Evolutionary conservation across 2,888 invertebrate genomes (phyloP).

Genomic region (Pyrocoelia pectoralis): DNA sequence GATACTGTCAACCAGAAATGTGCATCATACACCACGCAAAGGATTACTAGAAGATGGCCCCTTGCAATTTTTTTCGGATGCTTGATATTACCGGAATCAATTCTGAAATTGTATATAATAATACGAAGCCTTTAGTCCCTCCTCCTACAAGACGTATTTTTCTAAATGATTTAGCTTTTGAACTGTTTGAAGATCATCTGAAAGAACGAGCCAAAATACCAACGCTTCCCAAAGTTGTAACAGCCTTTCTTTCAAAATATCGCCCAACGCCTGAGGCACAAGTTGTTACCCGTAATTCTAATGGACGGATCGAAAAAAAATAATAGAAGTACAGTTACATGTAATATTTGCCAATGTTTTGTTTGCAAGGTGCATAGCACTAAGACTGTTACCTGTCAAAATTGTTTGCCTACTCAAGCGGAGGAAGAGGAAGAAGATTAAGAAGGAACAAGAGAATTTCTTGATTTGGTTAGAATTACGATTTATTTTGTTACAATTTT

Average conservation of each 20-base stretch:
- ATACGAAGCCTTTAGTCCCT: background rate
- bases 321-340: slow-evolving; percentile 1
- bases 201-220: slow-evolving; percentile 10
- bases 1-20: slow-evolving; percentile 22
- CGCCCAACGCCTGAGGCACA: background rate
- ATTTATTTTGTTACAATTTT: too few relatives aligned
- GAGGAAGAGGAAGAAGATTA: too few relatives aligned
- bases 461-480: too few relatives aligned
- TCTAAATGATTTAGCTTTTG: background rate
- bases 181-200: slow-evolving; percentile 1
- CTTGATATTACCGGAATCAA: slow-evolving; percentile 9
- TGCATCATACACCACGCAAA: slow-evolving; percentile 5
- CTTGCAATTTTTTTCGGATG: slow-evolving; percentile 9
- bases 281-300: background rate
- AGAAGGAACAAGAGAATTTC: too few relatives aligned
- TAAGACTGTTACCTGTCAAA: slow-evolving; percentile 5
- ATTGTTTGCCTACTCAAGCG: slow-evolving; percentile 5
- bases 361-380: slow-evolving; percentile 1
- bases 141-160: slow-evolving; percentile 1
- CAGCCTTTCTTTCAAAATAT: slow-evolving; percentile 1
- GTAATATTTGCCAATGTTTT: background rate
- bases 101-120: slow-evolving; percentile 7
- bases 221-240: slow-evolving; percentile 14
- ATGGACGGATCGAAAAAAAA: background rate
- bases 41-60: slow-evolving; percentile 13